A percentile compares a stretch with the other conserved stretches of the same genome.
Evolutionary conservation across 2,888 invertebrate genomes (phyloP).

Genomic region (Cantharis rustica): DNA sequence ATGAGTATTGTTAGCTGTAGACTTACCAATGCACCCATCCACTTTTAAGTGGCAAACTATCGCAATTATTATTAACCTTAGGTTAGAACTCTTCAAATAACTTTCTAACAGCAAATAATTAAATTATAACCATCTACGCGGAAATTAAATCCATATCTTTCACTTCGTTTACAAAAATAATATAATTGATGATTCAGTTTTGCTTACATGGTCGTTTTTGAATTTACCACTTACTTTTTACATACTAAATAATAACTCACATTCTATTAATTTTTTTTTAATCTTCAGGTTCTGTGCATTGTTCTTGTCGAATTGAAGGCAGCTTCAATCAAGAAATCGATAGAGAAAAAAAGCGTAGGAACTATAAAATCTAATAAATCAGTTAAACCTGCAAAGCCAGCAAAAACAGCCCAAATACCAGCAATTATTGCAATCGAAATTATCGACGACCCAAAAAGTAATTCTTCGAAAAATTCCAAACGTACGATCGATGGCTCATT

Average conservation of each 20-base stretch:
- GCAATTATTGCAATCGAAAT: constrained; percentile 68
- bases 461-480: constrained; percentile 57
- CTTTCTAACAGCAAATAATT: background rate
- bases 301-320: background rate
- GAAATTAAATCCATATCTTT: background rate
- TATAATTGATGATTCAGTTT: background rate
- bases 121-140: background rate
- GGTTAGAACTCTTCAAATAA: background rate
- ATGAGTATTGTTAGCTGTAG: background rate
- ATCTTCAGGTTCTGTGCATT: constrained; percentile 10
- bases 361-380: background rate
- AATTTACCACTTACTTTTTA: background rate
- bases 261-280: background rate
- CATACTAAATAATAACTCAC: background rate
- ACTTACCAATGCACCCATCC: background rate
- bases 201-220: background rate
- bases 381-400: background rate
- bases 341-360: constrained; percentile 3
- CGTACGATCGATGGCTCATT: constrained; percentile 74
- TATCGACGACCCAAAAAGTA: constrained; percentile 61
- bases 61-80: background rate
- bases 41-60: background rate
- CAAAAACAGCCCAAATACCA: constrained; percentile 48
- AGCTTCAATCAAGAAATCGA: constrained; percentile 24
- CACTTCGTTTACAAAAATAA: background rate